Conservation (phyloP, 2,113 vertebrate species). For the Mus musculus region DNA sequence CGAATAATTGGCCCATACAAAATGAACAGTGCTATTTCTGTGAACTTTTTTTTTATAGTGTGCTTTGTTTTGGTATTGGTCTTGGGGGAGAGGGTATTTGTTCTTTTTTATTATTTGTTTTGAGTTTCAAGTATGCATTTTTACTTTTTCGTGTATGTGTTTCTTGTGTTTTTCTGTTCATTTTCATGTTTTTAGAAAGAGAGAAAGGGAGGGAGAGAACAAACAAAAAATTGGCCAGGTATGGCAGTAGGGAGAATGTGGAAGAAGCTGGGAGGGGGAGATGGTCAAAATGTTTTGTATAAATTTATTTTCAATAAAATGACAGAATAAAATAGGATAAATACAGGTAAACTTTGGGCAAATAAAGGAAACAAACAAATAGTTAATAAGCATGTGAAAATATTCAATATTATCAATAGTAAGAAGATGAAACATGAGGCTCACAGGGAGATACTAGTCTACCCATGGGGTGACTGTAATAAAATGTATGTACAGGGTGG, state of each 20-base stretch:
- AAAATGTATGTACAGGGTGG: not conserved
- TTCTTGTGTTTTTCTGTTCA: not conserved
- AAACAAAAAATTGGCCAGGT: not conserved
- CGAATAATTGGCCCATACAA: not conserved
- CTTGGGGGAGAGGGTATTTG: not conserved
- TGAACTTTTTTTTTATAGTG: not conserved
- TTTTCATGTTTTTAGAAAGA: not conserved
- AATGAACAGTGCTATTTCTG: not conserved
- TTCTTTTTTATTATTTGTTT: not conserved
- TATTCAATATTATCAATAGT: not conserved
- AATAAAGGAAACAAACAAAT: not conserved
- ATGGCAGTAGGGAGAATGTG: not conserved
- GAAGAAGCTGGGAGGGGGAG: not conserved
- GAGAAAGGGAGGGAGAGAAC: not conserved
- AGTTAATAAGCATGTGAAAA: not conserved
- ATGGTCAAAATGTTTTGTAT: not conserved
- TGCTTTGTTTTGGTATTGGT: not conserved
- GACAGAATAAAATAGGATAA: not conserved
- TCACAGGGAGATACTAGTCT: not conserved
- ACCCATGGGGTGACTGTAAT: not conserved
- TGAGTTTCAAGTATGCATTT: not conserved
- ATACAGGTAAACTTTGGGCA: not conserved
- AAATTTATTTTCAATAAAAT: not conserved
- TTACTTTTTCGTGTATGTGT: no score
- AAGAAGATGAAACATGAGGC: conserved; percentile 5